A percentile compares a stretch with the other conserved stretches of the same genome.
Conservation (phyloP, 2,888 invertebrate genomes). For the Amphipoea lucens region DNA sequence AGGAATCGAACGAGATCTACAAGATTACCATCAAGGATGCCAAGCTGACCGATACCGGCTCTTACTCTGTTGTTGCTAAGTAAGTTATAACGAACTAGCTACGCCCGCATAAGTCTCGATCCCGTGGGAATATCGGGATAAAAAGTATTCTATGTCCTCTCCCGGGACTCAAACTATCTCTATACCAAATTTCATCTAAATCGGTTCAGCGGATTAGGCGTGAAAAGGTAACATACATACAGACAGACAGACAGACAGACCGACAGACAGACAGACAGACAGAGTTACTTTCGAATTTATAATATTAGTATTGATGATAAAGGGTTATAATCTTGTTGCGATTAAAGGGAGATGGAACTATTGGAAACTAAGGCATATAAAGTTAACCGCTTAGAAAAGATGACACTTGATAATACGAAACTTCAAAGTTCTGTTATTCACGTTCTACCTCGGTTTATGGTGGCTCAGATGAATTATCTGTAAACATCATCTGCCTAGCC, state of each 20-base stretch:
- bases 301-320: neutral
- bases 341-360: neutral
- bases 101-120: too few species aligned
- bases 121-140: too few species aligned
- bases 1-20: slow-evolving; percentile 93
- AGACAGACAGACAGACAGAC: too few species aligned
- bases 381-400: neutral
- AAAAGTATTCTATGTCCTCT: too few species aligned
- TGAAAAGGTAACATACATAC: too few species aligned
- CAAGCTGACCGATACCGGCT: slow-evolving; percentile 94
- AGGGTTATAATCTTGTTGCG: neutral
- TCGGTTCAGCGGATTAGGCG: too few species aligned
- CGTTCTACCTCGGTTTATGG: neutral
- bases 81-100: slow-evolving; percentile 65
- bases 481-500: too few species aligned
- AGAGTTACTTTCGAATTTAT: too few species aligned
- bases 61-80: slow-evolving; percentile 96
- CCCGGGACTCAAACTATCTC: too few species aligned
- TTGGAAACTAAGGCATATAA: neutral
- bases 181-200: too few species aligned
- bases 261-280: too few species aligned
- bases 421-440: neutral
- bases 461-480: neutral
- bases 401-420: neutral
- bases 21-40: slow-evolving; percentile 93